Base-by-base conservation (phyloP, 2,888 invertebrate species). In the Hydraecia micacea region DNA sequence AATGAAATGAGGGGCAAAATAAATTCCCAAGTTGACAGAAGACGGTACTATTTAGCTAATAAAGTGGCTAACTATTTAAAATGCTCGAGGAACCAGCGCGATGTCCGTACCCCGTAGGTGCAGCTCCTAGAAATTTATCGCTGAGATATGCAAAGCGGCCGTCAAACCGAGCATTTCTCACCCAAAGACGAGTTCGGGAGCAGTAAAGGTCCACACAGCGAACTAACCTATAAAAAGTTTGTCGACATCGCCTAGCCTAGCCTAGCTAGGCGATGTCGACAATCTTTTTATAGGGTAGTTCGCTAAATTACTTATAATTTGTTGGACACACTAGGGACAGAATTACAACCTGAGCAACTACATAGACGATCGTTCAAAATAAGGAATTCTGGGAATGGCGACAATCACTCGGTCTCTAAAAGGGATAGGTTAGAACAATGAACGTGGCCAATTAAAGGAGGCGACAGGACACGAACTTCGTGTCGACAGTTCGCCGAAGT, bases 391-490 rank as follows among this genome's bases (percentile, higher is more conserved):
- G 72, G 84, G 86, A 82, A 90, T 86, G 86, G 88, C 86, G 84
- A 92, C 88, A 89, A 90, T 89, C 90, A 88, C 75, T 88, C 84
- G 87, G 89, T 89, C 90, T 92, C 91, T 91, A 91, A 93, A 91
- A 92, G 90, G 91, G 92, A 90, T 89, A 90, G 88, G 88, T 89
- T 90, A 91, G 89, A 93, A 94, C 94, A 93, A 93, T 93, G 91
- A 92, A 88, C 91, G 92, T 90, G 88, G 92, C 94, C 95, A 95
- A 96, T 95, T 95, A 95, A 93, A 93, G 90, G 90, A 91, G 91
- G 88, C 91, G 91, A 91, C 91, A 89, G 89, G 91, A 94, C 94
- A 95, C 93, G 94, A 94, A 93, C 89, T 93, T 92, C 92, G 91
- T 93, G 94, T 94, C 91, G 90, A 87, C 89, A 90, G 89, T 89